Evolutionary conservation across 2,888 invertebrate species (phyloP).

Genomic region (Pterostichus niger): DNA sequence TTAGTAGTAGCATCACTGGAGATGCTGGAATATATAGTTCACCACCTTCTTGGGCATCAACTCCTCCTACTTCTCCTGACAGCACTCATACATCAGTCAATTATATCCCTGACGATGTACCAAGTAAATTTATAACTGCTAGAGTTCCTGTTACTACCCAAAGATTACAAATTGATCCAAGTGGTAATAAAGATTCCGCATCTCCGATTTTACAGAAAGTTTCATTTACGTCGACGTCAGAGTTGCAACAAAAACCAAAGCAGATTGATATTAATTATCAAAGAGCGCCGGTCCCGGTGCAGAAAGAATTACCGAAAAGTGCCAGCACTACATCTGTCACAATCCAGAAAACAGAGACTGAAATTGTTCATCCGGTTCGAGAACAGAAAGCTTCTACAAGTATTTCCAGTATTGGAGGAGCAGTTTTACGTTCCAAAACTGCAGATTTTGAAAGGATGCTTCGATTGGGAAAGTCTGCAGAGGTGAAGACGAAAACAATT

Average conservation of each 20-base stretch:
- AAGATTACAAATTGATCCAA: constrained; percentile 68
- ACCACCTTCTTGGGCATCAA: constrained; percentile 81
- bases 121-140: constrained; percentile 69
- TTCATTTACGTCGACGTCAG: constrained; percentile 82
- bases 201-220: constrained; percentile 79
- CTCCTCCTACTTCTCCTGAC: constrained; percentile 81
- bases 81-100: constrained; percentile 79
- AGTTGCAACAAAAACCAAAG: constrained; percentile 76
- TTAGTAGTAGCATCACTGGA: constrained; percentile 73
- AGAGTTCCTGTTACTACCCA: constrained; percentile 73
- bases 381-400: constrained; percentile 76
- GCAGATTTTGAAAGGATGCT: constrained; percentile 84
- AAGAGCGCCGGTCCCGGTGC: constrained; percentile 45
- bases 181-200: constrained; percentile 65
- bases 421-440: constrained; percentile 83
- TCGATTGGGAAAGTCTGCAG: constrained; percentile 77
- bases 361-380: constrained; percentile 63
- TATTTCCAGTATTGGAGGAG: constrained; percentile 84
- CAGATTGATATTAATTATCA: constrained; percentile 68
- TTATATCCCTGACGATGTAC: constrained; percentile 78
- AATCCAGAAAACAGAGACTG: constrained; percentile 66
- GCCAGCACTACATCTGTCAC: constrained; percentile 69
- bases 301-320: constrained; percentile 70
- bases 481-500: constrained; percentile 76
- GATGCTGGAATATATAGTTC: constrained; percentile 78